Evolutionary conservation across 2,888 invertebrate genomes (phyloP).

Genomic region (Carabus problematicus): DNA sequence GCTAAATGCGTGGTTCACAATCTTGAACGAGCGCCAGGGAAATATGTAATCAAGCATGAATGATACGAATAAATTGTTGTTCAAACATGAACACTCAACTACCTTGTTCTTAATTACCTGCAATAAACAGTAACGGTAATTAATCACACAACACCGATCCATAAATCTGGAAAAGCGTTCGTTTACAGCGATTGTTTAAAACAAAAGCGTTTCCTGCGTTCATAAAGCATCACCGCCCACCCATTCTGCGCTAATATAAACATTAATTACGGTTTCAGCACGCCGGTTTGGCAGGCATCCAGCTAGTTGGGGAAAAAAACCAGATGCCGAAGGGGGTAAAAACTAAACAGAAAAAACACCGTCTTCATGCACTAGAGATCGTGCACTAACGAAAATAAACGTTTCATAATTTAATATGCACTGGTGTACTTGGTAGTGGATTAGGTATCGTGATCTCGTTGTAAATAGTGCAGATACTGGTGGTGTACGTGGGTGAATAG

Average conservation of each 20-base stretch:
- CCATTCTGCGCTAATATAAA: slow-evolving; percentile 38
- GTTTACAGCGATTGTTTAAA: slow-evolving; percentile 40
- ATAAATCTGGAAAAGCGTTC: slow-evolving; percentile 31
- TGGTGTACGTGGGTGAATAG: too few species aligned
- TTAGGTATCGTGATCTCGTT: too few species aligned
- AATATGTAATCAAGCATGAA: too few species aligned
- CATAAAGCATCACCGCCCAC: slow-evolving; percentile 27
- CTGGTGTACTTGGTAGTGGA: too few species aligned
- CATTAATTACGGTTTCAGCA: slow-evolving; percentile 43
- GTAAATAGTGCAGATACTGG: background rate
- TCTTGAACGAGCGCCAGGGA: too few species aligned
- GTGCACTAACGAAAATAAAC: too few species aligned
- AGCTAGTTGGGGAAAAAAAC: slow-evolving; percentile 18
- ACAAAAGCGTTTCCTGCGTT: slow-evolving; percentile 36
- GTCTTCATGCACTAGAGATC: background rate
- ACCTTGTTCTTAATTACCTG: slow-evolving; percentile 30
- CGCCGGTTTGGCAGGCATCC: slow-evolving; percentile 37
- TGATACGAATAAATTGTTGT: too few species aligned
- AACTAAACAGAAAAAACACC: background rate
- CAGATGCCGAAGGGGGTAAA: too few species aligned
- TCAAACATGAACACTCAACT: background rate
- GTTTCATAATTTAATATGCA: too few species aligned
- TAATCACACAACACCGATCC: slow-evolving; percentile 33
- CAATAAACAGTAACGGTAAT: slow-evolving; percentile 34
- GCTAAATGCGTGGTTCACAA: too few species aligned